phyloP scores from a whole-genome alignment of 2,888 invertebrate genomes.

The Drosophila ustulata region DNA sequence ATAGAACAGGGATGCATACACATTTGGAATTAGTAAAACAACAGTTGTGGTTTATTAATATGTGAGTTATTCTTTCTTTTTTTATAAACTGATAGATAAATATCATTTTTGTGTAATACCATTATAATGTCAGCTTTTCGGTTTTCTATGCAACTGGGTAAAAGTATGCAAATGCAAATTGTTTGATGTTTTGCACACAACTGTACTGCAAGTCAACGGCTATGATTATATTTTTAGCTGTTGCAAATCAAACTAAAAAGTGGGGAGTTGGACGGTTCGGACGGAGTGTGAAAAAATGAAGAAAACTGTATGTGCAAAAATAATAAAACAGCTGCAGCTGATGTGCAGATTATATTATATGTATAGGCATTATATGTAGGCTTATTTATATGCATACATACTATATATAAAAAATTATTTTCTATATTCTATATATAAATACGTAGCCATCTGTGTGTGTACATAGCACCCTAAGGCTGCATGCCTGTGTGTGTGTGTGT shows the following conservation, averaged over 20 bases:
- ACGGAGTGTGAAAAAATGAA: not conserved
- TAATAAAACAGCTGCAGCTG: constrained; percentile 16
- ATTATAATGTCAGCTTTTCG: not conserved
- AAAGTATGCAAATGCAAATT: constrained; percentile 17
- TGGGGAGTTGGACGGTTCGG: constrained; percentile 1
- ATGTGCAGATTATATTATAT: constrained; percentile 10
- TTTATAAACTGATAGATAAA: too few species aligned
- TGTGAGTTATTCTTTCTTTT: too few species aligned
- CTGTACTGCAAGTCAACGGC: constrained; percentile 55
- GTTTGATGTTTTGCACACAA: constrained; percentile 61
- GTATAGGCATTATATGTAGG: constrained; percentile 4
- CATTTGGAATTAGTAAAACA: too few species aligned
- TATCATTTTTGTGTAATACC: too few species aligned
- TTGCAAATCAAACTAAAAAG: constrained; percentile 73
- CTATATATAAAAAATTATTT: constrained; percentile 27
- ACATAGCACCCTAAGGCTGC: constrained; percentile 50
- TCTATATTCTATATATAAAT: constrained; percentile 59
- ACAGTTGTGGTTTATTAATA: too few species aligned
- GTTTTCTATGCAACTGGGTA: constrained; percentile 9
- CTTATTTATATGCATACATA: constrained; percentile 27
- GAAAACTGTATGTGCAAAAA: constrained; percentile 20
- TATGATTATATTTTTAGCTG: constrained; percentile 74
- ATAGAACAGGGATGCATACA: too few species aligned
- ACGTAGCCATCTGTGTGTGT: constrained; percentile 8
- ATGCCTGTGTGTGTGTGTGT: constrained; percentile 22